A percentile compares a stretch with the other conserved stretches of the same genome.
Evolutionary conservation across 2,888 invertebrate species (phyloP).

Genomic region (Mayetiola destructor): DNA sequence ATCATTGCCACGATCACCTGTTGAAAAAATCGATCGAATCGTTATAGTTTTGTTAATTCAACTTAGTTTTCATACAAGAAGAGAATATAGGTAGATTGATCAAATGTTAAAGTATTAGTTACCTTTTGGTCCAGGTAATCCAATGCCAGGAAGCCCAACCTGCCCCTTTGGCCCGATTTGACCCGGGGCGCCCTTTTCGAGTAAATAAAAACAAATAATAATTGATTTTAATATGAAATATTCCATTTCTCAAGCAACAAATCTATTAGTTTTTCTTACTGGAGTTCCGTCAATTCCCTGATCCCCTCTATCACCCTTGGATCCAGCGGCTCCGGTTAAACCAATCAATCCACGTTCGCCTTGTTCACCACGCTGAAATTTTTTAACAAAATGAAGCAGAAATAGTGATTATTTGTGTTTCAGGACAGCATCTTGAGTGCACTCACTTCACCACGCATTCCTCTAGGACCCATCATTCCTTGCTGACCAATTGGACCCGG

Average conservation of each 20-base stretch:
- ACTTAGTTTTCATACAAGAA: too few species aligned
- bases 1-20: constrained; percentile 49
- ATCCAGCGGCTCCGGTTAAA: constrained; percentile 37
- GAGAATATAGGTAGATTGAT: too few species aligned
- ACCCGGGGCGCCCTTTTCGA: neutral
- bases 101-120: too few species aligned
- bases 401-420: neutral
- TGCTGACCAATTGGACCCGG: constrained; percentile 55
- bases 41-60: neutral
- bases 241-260: neutral
- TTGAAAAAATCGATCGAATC: constrained; percentile 57
- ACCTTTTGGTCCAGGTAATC: constrained; percentile 1
- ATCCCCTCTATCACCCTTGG: constrained; percentile 38
- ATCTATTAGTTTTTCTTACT: constrained; percentile 22
- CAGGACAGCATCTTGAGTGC: neutral
- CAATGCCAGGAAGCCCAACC: neutral
- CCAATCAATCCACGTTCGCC: constrained; percentile 62
- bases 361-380: constrained; percentile 44
- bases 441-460: constrained; percentile 42
- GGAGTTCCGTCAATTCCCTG: constrained; percentile 38
- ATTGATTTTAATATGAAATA: neutral
- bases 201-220: neutral
- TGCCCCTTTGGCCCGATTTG: neutral
- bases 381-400: neutral
- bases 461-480: constrained; percentile 45